A percentile compares a stretch with the other conserved stretches of the same genome.
phyloP scores from a whole-genome alignment of 2,888 invertebrate genomes.

The Sinopyrophorus schimmeli region DNA sequence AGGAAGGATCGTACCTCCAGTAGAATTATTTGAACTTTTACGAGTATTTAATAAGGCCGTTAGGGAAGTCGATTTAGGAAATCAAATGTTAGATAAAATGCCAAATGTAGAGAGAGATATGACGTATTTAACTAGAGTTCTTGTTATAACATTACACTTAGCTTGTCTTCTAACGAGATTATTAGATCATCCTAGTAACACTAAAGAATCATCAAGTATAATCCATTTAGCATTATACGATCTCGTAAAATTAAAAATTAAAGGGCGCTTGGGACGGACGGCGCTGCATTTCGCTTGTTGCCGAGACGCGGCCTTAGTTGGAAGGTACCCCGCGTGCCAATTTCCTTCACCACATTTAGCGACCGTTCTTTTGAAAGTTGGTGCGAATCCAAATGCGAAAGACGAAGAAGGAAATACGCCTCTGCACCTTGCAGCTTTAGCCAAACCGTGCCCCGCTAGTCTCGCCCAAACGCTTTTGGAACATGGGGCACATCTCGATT shows the following conservation, averaged over 20 bases:
- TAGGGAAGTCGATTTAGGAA: conserved; percentile 71
- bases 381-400: conserved; percentile 76
- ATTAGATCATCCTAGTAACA: conserved; percentile 54
- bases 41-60: conserved; percentile 82
- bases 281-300: conserved; percentile 84
- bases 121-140: conserved; percentile 78
- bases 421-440: conserved; percentile 80
- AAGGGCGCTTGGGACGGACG: conserved; percentile 67
- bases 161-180: conserved; percentile 75
- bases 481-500: conserved; percentile 84
- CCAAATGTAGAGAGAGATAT: conserved; percentile 71
- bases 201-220: conserved; percentile 55
- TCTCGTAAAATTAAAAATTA: conserved; percentile 71
- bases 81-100: conserved; percentile 62
- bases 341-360: conserved; percentile 73
- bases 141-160: conserved; percentile 84
- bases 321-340: conserved; percentile 69
- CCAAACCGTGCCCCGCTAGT: conserved; percentile 69
- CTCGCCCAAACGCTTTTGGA: conserved; percentile 74
- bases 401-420: conserved; percentile 88
- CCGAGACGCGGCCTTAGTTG: conserved; percentile 71
- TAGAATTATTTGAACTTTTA: conserved; percentile 80
- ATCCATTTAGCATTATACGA: conserved; percentile 76
- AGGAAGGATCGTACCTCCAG: conserved; percentile 75
- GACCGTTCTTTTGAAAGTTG: conserved; percentile 73